Base-by-base conservation (phyloP, 1,140 invertebrate species). In the Elysia chlorotica region DNA sequence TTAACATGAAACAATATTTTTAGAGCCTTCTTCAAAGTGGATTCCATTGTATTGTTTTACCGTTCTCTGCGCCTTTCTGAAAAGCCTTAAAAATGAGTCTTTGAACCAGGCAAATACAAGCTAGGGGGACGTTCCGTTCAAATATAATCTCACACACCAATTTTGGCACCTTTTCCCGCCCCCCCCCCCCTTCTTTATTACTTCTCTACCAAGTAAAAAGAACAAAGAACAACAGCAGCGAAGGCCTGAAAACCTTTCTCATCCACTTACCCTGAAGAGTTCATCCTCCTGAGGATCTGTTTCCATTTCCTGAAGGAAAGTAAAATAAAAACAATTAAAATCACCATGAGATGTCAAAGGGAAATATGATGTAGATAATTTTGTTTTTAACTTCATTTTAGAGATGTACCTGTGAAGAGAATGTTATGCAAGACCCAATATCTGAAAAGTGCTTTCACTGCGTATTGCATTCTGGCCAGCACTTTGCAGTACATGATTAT, bases 211-310 rank as follows among this genome's bases (percentile, higher is more conserved):
- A n/a, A n/a, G n/a, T n/a, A n/a, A n/a, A n/a, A n/a, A 17, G 71
- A 21, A 73, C 38, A 74, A 36, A 48, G 19, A 66, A 30, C 71
- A 33, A 71, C 30, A 65, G 25, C 21, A 37, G 6, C 14, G 19
- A 17, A 65, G 36, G 17, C 19, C 33, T n/a, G 5, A 30, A 62
- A 4, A 35, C 14, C 25, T 25, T 36, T 33, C 5, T 38, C n/a
- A 23, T 28, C 41, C 56, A 21, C 53, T 28, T 21, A 33, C 23
- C 31, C 19, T 10, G 28, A 31, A n/a, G n/a, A n/a, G n/a, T n/a
- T n/a, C 28, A 31, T 63, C 61, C 14, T 63, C 61, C 35, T 25
- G 28, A 30, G 28, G 30, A 63, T 63, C 61, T 63, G 61, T 33
- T 33, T 63, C 61, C 30, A 33, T 63, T 31, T 63, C 28, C 28